Conservation (phyloP, 23 tunicate species). For the Trididemnum clinides region DNA sequence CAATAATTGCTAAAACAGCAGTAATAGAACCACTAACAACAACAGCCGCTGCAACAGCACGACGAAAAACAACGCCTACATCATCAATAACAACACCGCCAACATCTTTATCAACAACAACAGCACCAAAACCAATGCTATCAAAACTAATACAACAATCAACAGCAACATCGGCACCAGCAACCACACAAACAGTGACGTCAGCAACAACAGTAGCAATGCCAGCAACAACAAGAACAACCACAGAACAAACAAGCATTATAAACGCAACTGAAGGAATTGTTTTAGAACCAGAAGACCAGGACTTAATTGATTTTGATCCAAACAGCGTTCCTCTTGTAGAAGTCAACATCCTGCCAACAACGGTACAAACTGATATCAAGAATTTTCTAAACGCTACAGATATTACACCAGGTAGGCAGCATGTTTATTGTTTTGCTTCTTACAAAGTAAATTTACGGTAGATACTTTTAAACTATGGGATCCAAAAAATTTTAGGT, state of each 20-base stretch:
- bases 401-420: no score
- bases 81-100: background rate
- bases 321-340: background rate
- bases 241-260: no score
- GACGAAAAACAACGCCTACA: background rate
- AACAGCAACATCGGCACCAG: background rate
- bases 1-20: background rate
- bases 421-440: no score
- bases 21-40: background rate
- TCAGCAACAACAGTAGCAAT: constrained; percentile 5
- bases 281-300: no score
- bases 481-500: no score
- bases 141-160: background rate
- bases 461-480: no score
- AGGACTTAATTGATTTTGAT: no score
- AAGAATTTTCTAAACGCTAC: no score
- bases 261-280: no score
- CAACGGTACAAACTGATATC: no score
- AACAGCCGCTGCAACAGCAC: background rate
- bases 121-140: background rate
- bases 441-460: no score
- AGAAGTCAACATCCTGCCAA: no score
- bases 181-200: background rate
- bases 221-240: background rate
- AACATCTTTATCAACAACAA: background rate